These are phyloP conservation scores for Emys orbicularis DNA, from an alignment of 2,797 vertebrate genomes.

Conservation along the genomic window DNA sequence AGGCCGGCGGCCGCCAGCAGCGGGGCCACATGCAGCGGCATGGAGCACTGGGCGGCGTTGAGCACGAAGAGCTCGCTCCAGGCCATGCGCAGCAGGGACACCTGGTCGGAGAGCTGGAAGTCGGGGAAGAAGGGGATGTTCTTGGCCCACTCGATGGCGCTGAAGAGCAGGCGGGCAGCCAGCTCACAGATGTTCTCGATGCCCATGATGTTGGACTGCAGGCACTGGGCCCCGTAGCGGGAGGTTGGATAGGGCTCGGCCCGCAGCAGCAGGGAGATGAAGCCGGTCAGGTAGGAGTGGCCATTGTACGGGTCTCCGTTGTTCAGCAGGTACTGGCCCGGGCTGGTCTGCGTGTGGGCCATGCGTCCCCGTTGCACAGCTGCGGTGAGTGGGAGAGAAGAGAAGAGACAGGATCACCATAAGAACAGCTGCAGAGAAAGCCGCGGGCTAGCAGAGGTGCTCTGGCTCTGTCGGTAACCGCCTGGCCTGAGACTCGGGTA, in stretches of 20 bases:
- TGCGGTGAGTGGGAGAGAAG: conserved; percentile 70
- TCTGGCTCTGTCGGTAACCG: too few species aligned
- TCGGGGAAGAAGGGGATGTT: conserved; percentile 93
- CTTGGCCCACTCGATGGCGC: conserved; percentile 91
- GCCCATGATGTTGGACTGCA: conserved; percentile 95
- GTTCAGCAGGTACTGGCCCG: conserved; percentile 86
- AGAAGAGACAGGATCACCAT: conserved; percentile 48
- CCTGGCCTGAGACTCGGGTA: background rate
- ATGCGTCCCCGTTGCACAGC: conserved; percentile 90
- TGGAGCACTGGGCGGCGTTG: conserved; percentile 90
- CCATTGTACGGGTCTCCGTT: conserved; percentile 87
- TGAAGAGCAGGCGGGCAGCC: conserved; percentile 90
- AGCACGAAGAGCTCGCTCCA: conserved; percentile 93
- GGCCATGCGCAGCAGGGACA: conserved; percentile 88
- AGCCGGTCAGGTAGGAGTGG: conserved; percentile 88
- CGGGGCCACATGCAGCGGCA: conserved; percentile 90
- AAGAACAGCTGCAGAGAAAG: conserved; percentile 32
- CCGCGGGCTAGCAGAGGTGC: background rate
- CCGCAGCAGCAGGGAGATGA: conserved; percentile 89
- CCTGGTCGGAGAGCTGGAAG: conserved; percentile 91
- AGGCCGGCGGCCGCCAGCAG: conserved; percentile 89
- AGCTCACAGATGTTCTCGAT: conserved; percentile 96
- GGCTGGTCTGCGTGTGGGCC: conserved; percentile 87
- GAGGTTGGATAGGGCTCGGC: conserved; percentile 91
- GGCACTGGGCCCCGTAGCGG: conserved; percentile 90